Evolutionary conservation across 2,113 vertebrate species (phyloP).

Genomic region (Chamaea fasciata): DNA sequence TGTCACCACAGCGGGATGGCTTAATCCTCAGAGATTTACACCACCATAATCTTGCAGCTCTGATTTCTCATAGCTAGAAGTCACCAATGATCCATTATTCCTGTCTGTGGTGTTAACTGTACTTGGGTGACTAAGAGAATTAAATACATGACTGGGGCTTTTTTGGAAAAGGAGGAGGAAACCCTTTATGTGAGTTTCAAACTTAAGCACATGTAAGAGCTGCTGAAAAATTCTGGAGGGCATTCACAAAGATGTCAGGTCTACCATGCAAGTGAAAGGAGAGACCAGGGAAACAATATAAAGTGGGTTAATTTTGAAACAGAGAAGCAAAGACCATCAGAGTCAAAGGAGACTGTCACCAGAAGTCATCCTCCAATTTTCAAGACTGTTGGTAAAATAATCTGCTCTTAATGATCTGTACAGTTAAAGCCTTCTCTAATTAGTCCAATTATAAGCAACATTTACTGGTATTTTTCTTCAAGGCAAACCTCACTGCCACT

Average conservation of each 20-base stretch:
- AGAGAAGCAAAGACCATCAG: neutral
- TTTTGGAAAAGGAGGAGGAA: neutral
- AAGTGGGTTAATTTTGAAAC: neutral
- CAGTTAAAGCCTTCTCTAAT: neutral
- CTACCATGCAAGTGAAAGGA: neutral
- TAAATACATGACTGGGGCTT: neutral
- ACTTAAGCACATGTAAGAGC: neutral
- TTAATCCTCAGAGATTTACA: slow-evolving; percentile 19
- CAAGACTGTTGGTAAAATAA: neutral
- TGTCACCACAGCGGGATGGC: neutral
- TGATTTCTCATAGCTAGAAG: neutral
- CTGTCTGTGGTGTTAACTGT: neutral
- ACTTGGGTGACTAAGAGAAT: neutral
- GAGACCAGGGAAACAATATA: neutral
- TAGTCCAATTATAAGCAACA: slow-evolving; percentile 7
- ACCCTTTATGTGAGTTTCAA: neutral
- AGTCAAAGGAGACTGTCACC: neutral
- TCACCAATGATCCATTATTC: neutral
- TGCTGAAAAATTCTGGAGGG: neutral
- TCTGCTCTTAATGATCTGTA: neutral
- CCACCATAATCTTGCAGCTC: neutral
- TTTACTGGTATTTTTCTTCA: neutral
- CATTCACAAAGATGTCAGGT: neutral
- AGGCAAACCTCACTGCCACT: slow-evolving; percentile 14
- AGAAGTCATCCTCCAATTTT: neutral